Evolutionary conservation across 1,140 invertebrate genomes (phyloP).

Genomic region (Trichoplusia ni): DNA sequence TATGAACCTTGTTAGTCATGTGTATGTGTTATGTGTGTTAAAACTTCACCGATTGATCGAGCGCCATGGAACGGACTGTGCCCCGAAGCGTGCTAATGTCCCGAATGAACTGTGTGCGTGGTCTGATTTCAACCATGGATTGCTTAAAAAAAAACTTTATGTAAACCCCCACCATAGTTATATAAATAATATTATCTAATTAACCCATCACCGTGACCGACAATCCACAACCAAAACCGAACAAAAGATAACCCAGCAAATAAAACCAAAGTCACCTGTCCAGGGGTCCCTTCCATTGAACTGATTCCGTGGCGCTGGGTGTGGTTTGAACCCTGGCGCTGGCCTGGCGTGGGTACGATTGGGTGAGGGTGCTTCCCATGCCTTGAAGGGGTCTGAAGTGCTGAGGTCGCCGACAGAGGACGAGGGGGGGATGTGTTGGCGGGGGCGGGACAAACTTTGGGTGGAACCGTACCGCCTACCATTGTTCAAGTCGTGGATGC

Average conservation of each 20-base stretch:
- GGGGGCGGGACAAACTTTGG: conserved; percentile 66
- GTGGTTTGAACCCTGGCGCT: conserved; percentile 55
- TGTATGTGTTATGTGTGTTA: conserved; percentile 14
- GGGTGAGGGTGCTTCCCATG: conserved; percentile 54
- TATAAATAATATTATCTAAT: no score
- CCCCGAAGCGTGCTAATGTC: conserved; percentile 33
- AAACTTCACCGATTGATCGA: conserved; percentile 15
- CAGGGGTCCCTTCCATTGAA: conserved; percentile 74
- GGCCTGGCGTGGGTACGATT: conserved; percentile 29
- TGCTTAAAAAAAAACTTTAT: neutral
- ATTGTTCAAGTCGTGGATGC: conserved; percentile 78
- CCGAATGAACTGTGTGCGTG: conserved; percentile 21
- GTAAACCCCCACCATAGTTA: conserved; percentile 19
- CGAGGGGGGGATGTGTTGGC: conserved; percentile 55
- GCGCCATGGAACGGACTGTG: conserved; percentile 15
- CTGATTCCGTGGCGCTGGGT: conserved; percentile 57
- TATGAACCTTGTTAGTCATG: neutral
- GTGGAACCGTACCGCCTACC: conserved; percentile 80
- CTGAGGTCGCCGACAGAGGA: conserved; percentile 70
- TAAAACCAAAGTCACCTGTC: conserved; percentile 79
- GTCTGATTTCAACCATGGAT: conserved; percentile 30
- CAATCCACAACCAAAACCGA: conserved; percentile 57
- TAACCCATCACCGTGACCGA: conserved; percentile 23
- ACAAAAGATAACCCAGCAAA: conserved; percentile 55
- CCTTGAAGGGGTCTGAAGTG: conserved; percentile 54